These are phyloP conservation scores for Drosophila nannoptera DNA, from an alignment of 1,140 invertebrate genomes.

Conservation along the genomic window DNA sequence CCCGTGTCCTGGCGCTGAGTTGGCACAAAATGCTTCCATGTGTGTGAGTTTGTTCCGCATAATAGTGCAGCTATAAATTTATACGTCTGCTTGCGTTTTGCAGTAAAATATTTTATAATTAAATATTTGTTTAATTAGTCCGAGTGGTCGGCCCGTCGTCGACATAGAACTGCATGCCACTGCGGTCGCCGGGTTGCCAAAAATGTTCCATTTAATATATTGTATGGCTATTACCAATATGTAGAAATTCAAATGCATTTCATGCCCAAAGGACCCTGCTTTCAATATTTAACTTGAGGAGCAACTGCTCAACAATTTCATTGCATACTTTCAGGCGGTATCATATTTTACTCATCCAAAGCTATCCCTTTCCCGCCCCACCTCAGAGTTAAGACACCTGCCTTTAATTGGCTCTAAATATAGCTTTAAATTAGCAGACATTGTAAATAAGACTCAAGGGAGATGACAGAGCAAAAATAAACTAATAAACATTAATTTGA, in stretches of 20 bases:
- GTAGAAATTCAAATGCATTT: neutral
- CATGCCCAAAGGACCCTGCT: no score
- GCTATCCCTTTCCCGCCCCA: no score
- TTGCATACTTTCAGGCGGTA: no score
- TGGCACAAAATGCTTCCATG: constrained; percentile 35
- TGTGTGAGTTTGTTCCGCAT: constrained; percentile 43
- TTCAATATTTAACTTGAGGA: no score
- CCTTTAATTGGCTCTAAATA: no score
- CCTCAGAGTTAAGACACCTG: no score
- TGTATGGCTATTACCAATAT: neutral
- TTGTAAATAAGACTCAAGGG: no score
- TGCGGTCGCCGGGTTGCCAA: constrained; percentile 35
- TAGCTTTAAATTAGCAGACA: no score
- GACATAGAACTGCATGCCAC: constrained; percentile 5
- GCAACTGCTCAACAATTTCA: no score
- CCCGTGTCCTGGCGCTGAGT: constrained; percentile 40
- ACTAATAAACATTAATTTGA: no score
- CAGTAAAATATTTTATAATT: constrained; percentile 77
- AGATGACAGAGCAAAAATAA: no score
- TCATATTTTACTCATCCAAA: no score
- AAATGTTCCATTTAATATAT: constrained; percentile 52
- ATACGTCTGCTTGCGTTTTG: constrained; percentile 71
- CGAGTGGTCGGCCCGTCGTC: constrained; percentile 42
- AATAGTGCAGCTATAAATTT: constrained; percentile 77
- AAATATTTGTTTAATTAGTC: constrained; percentile 77